phyloP scores from a whole-genome alignment of 2,888 invertebrate genomes.

The Drosophila mercatorum region DNA sequence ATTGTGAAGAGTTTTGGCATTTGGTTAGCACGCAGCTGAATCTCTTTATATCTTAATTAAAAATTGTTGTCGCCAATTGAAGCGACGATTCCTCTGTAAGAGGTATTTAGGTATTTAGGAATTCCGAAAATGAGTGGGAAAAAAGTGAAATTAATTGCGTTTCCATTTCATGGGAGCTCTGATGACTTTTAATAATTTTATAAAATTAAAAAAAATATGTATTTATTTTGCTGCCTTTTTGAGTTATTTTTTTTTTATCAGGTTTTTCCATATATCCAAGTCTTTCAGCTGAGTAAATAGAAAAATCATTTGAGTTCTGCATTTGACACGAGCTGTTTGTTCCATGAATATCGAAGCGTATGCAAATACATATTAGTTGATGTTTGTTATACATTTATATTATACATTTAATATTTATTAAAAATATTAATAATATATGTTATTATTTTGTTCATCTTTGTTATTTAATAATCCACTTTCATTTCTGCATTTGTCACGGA shows the following conservation, averaged over 20 bases:
- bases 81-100: background rate
- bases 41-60: conserved; percentile 34
- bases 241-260: background rate
- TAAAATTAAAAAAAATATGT: background rate
- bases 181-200: background rate
- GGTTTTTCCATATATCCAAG: background rate
- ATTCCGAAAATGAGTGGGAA: too few species aligned
- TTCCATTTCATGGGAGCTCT: background rate
- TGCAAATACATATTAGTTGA: background rate
- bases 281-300: background rate
- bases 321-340: conserved; percentile 1
- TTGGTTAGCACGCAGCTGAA: conserved; percentile 40
- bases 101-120: background rate
- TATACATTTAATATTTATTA: background rate
- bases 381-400: background rate
- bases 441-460: background rate
- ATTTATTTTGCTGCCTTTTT: too few species aligned
- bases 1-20: conserved; percentile 30
- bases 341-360: background rate
- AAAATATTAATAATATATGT: background rate
- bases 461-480: background rate
- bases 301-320: background rate
- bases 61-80: conserved; percentile 26
- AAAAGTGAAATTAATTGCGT: background rate
- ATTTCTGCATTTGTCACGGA: background rate